Percentiles rank a stretch among this genome's conserved stretches.
Conservation (phyloP, 2,797 vertebrate species). For the Mus minutoides region DNA sequence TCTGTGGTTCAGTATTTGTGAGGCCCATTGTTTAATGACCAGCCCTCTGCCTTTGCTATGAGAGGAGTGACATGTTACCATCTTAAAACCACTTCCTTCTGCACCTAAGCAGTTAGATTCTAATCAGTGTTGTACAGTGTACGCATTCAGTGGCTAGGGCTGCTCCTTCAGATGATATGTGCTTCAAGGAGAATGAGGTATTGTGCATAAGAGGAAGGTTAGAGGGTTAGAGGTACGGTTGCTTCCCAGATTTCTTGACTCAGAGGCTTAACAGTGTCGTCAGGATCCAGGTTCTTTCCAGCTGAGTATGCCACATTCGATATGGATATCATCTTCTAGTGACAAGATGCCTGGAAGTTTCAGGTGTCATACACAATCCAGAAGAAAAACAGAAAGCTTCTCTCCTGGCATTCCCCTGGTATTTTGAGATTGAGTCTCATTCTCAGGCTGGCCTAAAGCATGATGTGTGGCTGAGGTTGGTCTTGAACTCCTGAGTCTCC, state of each 20-base stretch:
- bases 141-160: neutral
- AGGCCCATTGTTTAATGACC: slow-evolving; percentile 40
- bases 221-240: slow-evolving; percentile 1
- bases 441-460: neutral
- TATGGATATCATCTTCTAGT: neutral
- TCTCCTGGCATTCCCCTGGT: neutral
- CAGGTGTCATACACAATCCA: neutral
- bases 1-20: slow-evolving; percentile 7
- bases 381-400: neutral
- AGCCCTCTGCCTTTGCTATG: neutral
- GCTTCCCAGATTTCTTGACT: neutral
- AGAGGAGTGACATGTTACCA: neutral
- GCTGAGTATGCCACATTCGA: neutral
- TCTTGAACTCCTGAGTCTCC: neutral
- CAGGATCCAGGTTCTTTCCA: slow-evolving; percentile 18
- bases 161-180: neutral
- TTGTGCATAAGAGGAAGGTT: neutral
- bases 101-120: slow-evolving; percentile 23
- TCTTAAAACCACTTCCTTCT: slow-evolving; percentile 49
- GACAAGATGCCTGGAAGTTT: neutral
- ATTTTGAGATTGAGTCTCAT: neutral
- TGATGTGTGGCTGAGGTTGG: neutral
- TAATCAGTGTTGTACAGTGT: neutral
- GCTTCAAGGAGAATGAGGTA: neutral
- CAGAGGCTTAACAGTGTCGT: neutral